Evolutionary conservation across 2,113 vertebrate species (phyloP), one percentile per base, ranked within the genome.

Genomic region (Paramisgurnus dabryanus): DNA sequence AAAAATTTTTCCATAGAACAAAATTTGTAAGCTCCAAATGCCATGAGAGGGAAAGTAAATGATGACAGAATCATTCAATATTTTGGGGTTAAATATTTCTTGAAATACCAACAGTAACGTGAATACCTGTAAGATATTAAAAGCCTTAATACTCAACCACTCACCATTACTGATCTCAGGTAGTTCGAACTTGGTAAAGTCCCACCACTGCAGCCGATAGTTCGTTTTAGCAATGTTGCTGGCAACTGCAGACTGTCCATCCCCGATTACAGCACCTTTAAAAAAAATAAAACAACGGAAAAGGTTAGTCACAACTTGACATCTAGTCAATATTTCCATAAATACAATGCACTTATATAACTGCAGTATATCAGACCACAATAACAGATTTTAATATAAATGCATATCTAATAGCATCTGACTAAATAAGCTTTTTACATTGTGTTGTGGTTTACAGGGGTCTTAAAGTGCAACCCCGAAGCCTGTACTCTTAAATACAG

Each of bases 211-310:
- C 80, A 99, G 95, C 3, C 97, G 91, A 88, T 98, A 99, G 9
- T 97, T 99, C 47, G 97, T 99, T 89, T 98, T 98, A 76, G 98
- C 97, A 79, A 99, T 99, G 90, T 99, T 99, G 90, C 96, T 99
- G 87, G 97, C 98, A 22, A 99, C 98, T 0, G 97, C 98, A 60
- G 97, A 98, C 90, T 99, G 98, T 10, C 97, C 96, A 64, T 99
- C 98, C 41, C 98, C 97, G 69, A 99, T 98, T 2, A 98, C 97
- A 5, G 98, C 98, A 66, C 98, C 97, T 98, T 85, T 1, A 45
- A 22, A 76, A 22, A 76, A 27, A 12, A 63, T 7, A 34, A 5
- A 4, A 34, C 27, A 34, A 34, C 27, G 0, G 11, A 18, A 22
- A 41, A 1, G 10, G 15, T 58, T 4, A 45, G 55, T 8, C 18